Evolutionary conservation across 2,113 vertebrate genomes (phyloP), one percentile per base, ranked within the genome.

Genomic region (Callocephalon fimbriatum): DNA sequence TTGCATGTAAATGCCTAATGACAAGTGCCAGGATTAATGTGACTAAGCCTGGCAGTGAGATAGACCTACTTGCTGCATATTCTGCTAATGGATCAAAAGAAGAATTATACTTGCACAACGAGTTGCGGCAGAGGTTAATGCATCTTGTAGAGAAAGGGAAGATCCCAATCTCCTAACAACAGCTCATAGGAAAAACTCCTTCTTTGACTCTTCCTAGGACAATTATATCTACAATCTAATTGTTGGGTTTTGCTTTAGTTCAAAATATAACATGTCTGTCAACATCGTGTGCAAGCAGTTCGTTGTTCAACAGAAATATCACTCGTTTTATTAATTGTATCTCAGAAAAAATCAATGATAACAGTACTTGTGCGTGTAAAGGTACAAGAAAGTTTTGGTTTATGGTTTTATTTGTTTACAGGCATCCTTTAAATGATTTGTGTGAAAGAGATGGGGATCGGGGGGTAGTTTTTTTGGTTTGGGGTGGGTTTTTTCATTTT

Each of bases 81-180:
- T 98, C 97, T 91, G 50, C 97, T 98, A 98, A 99, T 98, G 97
- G 98, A 98, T 98, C 94, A 95, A 96, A 98, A 98, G 98, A 98
- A 97, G 97, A 98, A 98, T 98, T 96, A 94, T 93, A 96, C 97
- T 97, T 95, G 97, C 92, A 90, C 91, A 63, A 76, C 94, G 70
- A 95, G 90, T 93, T 90, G 68, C 97, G 62, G 91, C 94, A 72
- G 95, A 98, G 97, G 96, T 97, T 97, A 98, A 98, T 98, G 95
- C 96, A 97, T 98, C 98, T 98, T 97, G 88, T 74, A 95, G 91
- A 75, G 97, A 97, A 95, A 94, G 87, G 47, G 58, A 80, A 96
- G 98, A 98, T 97, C 80, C 82, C 70, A 95, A 98, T 98, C 98
- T 98, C 80, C 72, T 86, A 91, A 98, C 97, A 88, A 90, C 81